A percentile compares a stretch with the other conserved stretches of the same genome.
phyloP scores from a whole-genome alignment of 2,888 invertebrate species.

The Tetrapedia diversipes region DNA sequence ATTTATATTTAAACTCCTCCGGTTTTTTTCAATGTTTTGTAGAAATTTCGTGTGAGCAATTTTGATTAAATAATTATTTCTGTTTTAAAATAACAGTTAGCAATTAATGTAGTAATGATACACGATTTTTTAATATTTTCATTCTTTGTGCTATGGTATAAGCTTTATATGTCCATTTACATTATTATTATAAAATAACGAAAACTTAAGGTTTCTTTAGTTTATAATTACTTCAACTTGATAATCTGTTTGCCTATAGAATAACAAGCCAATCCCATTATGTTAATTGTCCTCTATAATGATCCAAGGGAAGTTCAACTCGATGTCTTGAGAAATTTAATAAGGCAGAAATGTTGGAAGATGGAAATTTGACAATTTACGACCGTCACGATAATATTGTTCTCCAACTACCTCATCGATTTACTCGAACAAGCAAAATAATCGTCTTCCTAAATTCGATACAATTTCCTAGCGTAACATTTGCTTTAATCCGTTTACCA shows the following conservation, averaged over 20 bases:
- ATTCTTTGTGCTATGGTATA: too few relatives aligned
- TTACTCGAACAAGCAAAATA: neutral
- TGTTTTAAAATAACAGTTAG: too few relatives aligned
- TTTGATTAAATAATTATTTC: too few relatives aligned
- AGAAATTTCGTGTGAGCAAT: too few relatives aligned
- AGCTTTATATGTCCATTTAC: too few relatives aligned
- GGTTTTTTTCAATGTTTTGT: too few relatives aligned
- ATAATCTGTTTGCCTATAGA: neutral
- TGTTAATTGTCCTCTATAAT: neutral
- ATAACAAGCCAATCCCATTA: neutral
- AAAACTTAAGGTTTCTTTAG: too few relatives aligned
- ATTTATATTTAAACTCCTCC: too few relatives aligned
- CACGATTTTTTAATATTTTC: too few relatives aligned
- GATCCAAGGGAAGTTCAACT: neutral
- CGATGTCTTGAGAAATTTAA: neutral
- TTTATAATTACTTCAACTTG: too few relatives aligned
- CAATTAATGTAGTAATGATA: too few relatives aligned
- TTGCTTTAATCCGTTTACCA: neutral
- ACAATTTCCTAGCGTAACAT: neutral
- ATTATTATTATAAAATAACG: too few relatives aligned
- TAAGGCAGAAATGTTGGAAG: neutral
- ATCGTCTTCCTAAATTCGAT: neutral
- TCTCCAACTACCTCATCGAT: neutral
- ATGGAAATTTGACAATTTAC: constrained; percentile 19
- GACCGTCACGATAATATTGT: neutral